Evolutionary conservation across 2,113 vertebrate species (phyloP).

Genomic region (Etia nguti): DNA sequence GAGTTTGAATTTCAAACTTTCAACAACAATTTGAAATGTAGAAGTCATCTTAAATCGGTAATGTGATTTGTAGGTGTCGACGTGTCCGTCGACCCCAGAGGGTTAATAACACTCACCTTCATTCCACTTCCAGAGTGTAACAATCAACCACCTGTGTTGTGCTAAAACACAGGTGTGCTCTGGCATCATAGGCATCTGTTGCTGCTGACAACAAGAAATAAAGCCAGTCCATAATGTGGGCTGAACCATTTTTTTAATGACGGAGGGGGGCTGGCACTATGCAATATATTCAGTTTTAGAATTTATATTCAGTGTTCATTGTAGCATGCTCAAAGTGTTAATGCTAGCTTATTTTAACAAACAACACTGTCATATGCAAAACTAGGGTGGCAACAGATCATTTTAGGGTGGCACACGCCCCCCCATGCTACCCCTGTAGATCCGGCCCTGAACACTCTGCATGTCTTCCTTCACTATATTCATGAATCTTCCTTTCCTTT

Average conservation of each 20-base stretch:
- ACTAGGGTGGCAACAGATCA: not conserved
- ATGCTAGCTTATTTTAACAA: not conserved
- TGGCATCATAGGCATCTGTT: not conserved
- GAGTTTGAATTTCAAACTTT: not conserved
- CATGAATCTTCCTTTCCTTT: not conserved
- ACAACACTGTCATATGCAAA: rapidly evolving
- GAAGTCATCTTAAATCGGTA: not conserved
- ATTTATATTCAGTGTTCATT: not conserved
- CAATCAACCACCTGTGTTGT: not conserved
- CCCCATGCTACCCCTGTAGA: not conserved
- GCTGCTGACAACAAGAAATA: not conserved
- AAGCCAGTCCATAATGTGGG: not conserved
- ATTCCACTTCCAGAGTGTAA: rapidly evolving
- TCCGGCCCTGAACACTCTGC: rapidly evolving
- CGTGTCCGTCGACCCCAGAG: not conserved
- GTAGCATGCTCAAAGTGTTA: not conserved
- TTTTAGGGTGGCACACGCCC: not conserved
- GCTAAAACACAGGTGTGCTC: not conserved
- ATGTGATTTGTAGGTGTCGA: not conserved
- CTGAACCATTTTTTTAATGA: not conserved
- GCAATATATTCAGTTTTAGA: no score
- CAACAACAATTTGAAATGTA: no score
- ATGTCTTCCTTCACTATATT: not conserved
- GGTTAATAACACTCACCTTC: not conserved
- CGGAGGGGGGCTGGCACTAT: no score